phyloP scores from a whole-genome alignment of 2,888 invertebrate genomes.

The Laothoe populi region DNA sequence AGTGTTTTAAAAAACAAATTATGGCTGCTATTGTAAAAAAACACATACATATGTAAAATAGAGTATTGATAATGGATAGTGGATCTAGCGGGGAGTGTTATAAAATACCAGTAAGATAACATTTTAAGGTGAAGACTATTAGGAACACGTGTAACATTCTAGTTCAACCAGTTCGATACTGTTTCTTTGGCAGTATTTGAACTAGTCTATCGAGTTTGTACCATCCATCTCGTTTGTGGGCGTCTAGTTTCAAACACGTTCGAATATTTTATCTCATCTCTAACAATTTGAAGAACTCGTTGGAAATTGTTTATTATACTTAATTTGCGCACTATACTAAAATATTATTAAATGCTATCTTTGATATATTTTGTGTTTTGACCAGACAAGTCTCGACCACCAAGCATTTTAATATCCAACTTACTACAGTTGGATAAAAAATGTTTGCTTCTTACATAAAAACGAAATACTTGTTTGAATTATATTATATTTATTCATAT shows the following conservation, averaged over 20 bases:
- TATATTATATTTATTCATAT: too few relatives aligned
- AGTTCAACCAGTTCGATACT: constrained; percentile 53
- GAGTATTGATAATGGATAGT: background rate
- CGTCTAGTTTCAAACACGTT: constrained; percentile 29
- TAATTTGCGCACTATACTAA: too few relatives aligned
- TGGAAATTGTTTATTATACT: too few relatives aligned
- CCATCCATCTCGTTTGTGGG: constrained; percentile 35
- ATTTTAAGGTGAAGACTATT: constrained; percentile 16
- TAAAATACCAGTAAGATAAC: constrained; percentile 13
- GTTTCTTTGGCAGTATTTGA: constrained; percentile 55
- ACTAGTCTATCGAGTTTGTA: constrained; percentile 39
- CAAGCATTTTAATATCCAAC: too few relatives aligned
- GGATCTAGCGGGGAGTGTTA: background rate
- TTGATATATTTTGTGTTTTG: too few relatives aligned
- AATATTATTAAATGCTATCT: too few relatives aligned
- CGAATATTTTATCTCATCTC: background rate
- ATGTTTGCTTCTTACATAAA: too few relatives aligned
- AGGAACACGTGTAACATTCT: constrained; percentile 43
- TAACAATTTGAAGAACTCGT: background rate
- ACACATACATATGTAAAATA: constrained; percentile 14
- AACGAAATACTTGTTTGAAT: too few relatives aligned
- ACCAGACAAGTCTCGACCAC: too few relatives aligned
- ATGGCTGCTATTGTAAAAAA: background rate
- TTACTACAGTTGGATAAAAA: too few relatives aligned
- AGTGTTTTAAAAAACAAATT: background rate